A percentile compares a stretch with the other conserved stretches of the same genome.
phyloP scores from a whole-genome alignment of 1,140 invertebrate genomes.

The Aporrectodea caliginosa region DNA sequence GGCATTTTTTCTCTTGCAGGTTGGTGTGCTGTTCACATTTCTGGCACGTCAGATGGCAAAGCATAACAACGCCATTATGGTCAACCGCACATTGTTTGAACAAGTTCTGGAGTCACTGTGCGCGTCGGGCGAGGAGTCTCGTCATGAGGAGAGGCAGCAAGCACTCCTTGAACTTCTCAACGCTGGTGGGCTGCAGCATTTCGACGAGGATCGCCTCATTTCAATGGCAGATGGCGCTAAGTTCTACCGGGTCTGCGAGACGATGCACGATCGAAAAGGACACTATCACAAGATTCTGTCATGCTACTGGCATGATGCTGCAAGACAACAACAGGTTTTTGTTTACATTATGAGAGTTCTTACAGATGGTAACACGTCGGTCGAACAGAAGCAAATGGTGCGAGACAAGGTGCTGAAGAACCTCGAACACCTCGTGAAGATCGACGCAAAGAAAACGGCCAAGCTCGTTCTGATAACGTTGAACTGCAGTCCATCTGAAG shows the following conservation, averaged over 20 bases:
- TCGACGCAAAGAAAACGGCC: conserved; percentile 39
- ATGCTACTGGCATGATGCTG: conserved; percentile 62
- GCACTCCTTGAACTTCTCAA: conserved; percentile 73
- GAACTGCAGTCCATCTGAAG: conserved; percentile 38
- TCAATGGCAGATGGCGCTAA: conserved; percentile 63
- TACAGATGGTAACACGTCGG: conserved; percentile 31
- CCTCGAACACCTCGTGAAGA: conserved; percentile 39
- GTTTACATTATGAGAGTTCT: conserved; percentile 32
- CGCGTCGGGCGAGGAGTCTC: conserved; percentile 58
- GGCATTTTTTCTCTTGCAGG: conserved; percentile 57
- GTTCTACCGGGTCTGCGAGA: conserved; percentile 66
- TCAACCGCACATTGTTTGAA: conserved; percentile 60
- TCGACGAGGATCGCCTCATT: conserved; percentile 61
- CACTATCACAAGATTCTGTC: conserved; percentile 61
- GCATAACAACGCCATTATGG: conserved; percentile 57
- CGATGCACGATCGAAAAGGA: conserved; percentile 61
- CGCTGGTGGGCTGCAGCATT: conserved; percentile 65
- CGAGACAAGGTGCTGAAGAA: conserved; percentile 45
- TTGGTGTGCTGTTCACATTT: conserved; percentile 71
- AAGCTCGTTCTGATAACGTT: conserved; percentile 32
- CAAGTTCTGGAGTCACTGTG: conserved; percentile 56
- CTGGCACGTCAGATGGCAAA: conserved; percentile 66
- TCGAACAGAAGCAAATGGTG: conserved; percentile 34
- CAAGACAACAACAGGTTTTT: conserved; percentile 53
- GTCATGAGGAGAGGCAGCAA: conserved; percentile 72